phyloP scores from a whole-genome alignment of 2,888 invertebrate species.

The Cerceris ruficornis region DNA sequence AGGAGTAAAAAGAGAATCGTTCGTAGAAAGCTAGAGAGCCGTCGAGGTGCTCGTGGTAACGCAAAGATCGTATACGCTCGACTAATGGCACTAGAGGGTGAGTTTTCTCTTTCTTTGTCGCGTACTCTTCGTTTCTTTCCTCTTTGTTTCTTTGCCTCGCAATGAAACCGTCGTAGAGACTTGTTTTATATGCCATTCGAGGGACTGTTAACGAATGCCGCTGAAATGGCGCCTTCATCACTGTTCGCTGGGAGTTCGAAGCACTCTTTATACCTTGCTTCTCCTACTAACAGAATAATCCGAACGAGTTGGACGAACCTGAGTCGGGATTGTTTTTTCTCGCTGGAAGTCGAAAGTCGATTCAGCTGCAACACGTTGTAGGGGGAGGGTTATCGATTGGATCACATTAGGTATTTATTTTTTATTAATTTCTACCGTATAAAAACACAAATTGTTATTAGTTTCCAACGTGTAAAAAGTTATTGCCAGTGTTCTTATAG shows the following conservation, averaged over 20 bases:
- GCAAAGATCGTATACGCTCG: conserved; percentile 32
- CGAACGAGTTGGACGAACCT: conserved; percentile 14
- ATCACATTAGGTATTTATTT: too few relatives aligned
- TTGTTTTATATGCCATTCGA: conserved; percentile 46
- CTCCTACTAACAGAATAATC: neutral
- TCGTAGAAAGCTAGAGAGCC: neutral
- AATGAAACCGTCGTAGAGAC: conserved; percentile 44
- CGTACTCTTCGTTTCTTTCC: conserved; percentile 8
- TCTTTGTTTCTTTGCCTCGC: conserved; percentile 5
- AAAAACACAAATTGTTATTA: too few relatives aligned
- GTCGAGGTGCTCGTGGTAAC: conserved; percentile 32
- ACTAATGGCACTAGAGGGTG: conserved; percentile 38
- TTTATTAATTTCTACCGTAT: too few relatives aligned
- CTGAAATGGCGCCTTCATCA: conserved; percentile 42
- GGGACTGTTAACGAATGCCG: conserved; percentile 43
- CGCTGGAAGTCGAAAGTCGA: too few relatives aligned
- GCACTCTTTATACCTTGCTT: conserved; percentile 2
- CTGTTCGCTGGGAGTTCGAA: conserved; percentile 3
- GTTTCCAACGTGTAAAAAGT: too few relatives aligned
- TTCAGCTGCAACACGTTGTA: too few relatives aligned
- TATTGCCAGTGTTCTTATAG: too few relatives aligned
- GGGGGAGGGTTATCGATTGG: too few relatives aligned
- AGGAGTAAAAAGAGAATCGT: conserved; percentile 1
- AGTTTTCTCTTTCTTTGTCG: conserved; percentile 38
- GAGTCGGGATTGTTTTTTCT: too few relatives aligned